A percentile compares a stretch with the other conserved stretches of the same genome.
Evolutionary conservation across 1,140 invertebrate genomes (phyloP).

Genomic region (Venturia canescens): DNA sequence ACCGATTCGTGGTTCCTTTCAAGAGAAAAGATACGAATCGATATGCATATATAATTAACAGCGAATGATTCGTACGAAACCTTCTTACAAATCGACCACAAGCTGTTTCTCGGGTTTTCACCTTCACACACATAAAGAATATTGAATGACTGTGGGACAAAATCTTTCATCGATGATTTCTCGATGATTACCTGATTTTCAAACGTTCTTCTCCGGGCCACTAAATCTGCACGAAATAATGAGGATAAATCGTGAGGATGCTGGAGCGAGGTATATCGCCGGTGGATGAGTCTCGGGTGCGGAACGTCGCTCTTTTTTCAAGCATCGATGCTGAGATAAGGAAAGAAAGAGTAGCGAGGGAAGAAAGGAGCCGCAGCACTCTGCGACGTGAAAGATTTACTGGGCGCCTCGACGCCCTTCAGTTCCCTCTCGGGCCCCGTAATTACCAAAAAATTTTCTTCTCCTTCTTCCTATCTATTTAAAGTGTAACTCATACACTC

Average conservation of each 20-base stretch:
- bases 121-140: background rate
- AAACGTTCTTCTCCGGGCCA: conserved; percentile 60
- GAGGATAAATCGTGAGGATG: conserved; percentile 60
- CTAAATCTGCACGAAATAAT: conserved; percentile 65
- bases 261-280: conserved; percentile 52
- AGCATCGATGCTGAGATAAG: conserved; percentile 45
- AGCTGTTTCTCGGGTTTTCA: conserved; percentile 46
- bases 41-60: conserved; percentile 45
- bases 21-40: background rate
- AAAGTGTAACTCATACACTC: no score
- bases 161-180: conserved; percentile 4
- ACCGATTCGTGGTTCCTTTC: conserved; percentile 22
- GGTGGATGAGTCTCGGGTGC: conserved; percentile 40
- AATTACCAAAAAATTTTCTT: conserved; percentile 59
- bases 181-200: conserved; percentile 48
- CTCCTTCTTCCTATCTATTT: conserved; percentile 6
- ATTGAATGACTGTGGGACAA: conserved; percentile 38
- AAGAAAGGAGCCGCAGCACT: conserved; percentile 16
- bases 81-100: background rate
- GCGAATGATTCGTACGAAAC: conserved; percentile 1
- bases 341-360: conserved; percentile 49
- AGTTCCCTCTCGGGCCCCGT: conserved; percentile 56
- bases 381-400: conserved; percentile 61
- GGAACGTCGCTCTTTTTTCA: background rate
- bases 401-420: conserved; percentile 59